Evolutionary conservation across 2,113 vertebrate species (phyloP), one percentile per base, ranked within the genome.

Genomic region (Herpetotheres cachinnans): DNA sequence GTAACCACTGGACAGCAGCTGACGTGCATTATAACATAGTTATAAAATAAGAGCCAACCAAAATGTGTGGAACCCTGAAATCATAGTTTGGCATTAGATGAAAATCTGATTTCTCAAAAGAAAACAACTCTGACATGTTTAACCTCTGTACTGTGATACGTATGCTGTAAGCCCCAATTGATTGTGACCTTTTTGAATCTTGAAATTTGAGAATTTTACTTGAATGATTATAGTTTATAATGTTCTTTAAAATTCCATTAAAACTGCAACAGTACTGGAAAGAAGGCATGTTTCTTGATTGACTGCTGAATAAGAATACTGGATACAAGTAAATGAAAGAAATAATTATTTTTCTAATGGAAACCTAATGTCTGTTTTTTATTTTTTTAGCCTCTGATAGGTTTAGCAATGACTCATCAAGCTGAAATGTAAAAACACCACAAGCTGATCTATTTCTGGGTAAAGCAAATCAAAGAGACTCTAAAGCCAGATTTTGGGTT

Each of bases 371-470:
- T 26, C 13, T 25, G 2, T 44, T 3, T 18, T 50, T 44, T 7
- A 16, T 36, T 70, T 67, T 91, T 63, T 38, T 16, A 44, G 46
- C 8, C 12, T 91, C 13, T 72, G 55, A 62, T 78, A 56, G 30
- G 47, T 55, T 91, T 92, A 93, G n/a, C 27, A 92, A 52, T 96
- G 76, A 94, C 55, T 97, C 85, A 93, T 91, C 61, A 90, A 90
- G 38, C 46, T 93, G 50, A 82, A 77, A 84, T 56, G 10, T 91
- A 76, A 79, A 81, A 95, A 18, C 61, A 47, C 16, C n/a, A 61
- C 0, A 0, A 76, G 40, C 13, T 87, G 38, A 46, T 89, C 54
- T 95, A 62, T 84, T 97, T 92, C 65, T 89, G 73, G 56, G 49
- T 69, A 52, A 82, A 82, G 63, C 1, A 78, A 83, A 92, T 80